Evolutionary conservation across 2,797 vertebrate species (phyloP), one percentile per base, ranked within the genome.

Genomic region (Muscicapa striata): DNA sequence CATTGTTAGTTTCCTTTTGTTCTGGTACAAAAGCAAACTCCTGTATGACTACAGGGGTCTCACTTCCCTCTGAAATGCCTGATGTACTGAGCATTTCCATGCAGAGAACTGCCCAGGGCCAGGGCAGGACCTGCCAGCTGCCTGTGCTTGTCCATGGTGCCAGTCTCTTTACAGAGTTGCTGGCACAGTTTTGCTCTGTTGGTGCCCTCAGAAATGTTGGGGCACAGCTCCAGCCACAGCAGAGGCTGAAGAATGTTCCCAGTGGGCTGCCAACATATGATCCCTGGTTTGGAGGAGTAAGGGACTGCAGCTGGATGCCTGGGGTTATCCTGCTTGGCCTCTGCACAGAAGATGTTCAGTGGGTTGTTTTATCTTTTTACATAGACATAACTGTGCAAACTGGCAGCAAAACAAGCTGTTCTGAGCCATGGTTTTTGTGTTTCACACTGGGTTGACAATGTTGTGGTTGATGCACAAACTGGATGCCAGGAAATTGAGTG

Each of bases 271-370:
- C 70, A 73, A 18, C 70, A 45, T 84, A 73, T 29, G 63, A 34
- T 92, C n/a, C 51, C 55, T 55, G 81, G 41, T 90, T 69, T 63
- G 63, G 59, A 82, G 74, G 29, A 84, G 48, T 30, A 32, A n/a
- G 57, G 45, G 66, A 27, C 48, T 59, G 84, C 40, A 76, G 38
- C 15, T 63, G 84, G 43, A 7, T 66, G 67, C 46, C 36, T 76
- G 48, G 32, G 73, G 55, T 15, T 15, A 3, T 40, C 0, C 10
- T 55, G 20, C 55, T 48, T 84, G 80, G 66, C 43, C 48, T 76
- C 51, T 4, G 13, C 48, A 59, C 24, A 82, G 43, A 41, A 32
- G 20, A 34, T 3, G 2, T 58, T 69, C 67, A 59, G n/a, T 86
- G 77, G 18, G 16, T 36, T 55, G 38, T 93, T 92, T 88, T 24